Evolutionary conservation across 2,113 vertebrate species (phyloP).

Genomic region (Edolisoma coerulescens): DNA sequence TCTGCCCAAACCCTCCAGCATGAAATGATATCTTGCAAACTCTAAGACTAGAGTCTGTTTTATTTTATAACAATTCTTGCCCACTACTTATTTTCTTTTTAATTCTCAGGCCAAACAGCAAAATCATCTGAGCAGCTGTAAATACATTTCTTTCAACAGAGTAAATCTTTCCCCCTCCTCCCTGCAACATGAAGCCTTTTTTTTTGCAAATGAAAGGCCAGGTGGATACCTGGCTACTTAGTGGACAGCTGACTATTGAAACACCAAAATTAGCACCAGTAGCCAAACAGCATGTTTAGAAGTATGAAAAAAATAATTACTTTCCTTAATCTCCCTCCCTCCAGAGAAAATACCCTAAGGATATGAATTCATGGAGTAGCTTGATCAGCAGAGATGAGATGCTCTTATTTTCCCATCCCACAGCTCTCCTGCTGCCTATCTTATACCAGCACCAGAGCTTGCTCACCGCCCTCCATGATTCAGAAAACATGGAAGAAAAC

Average conservation of each 20-base stretch:
- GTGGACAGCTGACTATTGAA: background rate
- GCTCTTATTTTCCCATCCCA: background rate
- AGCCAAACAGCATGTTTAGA: background rate
- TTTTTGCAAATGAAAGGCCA: background rate
- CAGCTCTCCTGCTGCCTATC: background rate
- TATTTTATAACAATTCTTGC: background rate
- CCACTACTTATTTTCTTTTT: background rate
- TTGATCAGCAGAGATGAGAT: background rate
- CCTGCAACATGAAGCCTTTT: background rate
- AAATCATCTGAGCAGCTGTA: background rate
- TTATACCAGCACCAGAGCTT: background rate
- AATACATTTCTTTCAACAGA: background rate
- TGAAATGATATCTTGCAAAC: background rate
- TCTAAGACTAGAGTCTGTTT: background rate
- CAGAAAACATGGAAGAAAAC: background rate
- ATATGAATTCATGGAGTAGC: background rate
- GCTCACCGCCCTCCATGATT: background rate
- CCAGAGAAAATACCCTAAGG: background rate
- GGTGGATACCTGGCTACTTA: background rate
- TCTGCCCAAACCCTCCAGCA: background rate
- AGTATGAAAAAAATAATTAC: background rate
- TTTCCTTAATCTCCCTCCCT: background rate
- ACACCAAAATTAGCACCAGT: background rate
- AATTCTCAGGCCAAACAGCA: background rate
- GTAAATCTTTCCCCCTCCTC: background rate